A percentile compares a stretch with the other conserved stretches of the same genome.
These are phyloP conservation scores for Scyliorhinus canicula DNA, from an alignment of 2,797 vertebrate genomes.

Conservation along the genomic window DNA sequence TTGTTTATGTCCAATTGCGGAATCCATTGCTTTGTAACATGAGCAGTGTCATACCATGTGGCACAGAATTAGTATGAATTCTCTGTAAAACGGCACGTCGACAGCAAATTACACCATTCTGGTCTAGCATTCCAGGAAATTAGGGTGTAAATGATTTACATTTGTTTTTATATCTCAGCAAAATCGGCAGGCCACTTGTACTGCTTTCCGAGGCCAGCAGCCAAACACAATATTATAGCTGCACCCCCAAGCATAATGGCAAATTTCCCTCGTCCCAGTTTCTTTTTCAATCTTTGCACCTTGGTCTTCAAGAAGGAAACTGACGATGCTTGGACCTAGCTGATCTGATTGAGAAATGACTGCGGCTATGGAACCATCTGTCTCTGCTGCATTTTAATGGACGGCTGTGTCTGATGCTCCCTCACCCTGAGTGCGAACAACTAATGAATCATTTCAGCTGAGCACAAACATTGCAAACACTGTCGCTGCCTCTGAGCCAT, in stretches of 20 bases:
- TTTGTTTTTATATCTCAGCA: not conserved
- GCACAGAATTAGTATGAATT: not conserved
- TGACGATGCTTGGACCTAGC: not conserved
- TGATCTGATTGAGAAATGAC: not conserved
- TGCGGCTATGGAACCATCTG: not conserved
- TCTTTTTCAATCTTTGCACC: not conserved
- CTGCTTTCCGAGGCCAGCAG: too few relatives aligned
- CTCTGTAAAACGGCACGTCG: not conserved
- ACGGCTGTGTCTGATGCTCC: not conserved
- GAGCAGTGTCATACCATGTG: not conserved
- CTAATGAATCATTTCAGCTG: not conserved
- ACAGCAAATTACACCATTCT: not conserved
- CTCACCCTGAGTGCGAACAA: not conserved
- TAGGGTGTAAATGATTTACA: not conserved
- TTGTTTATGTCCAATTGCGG: not conserved
- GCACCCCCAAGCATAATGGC: not conserved
- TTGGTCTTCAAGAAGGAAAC: not conserved
- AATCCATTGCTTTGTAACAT: not conserved
- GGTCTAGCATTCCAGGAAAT: not conserved
- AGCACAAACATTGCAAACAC: not conserved
- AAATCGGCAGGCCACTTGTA: not conserved
- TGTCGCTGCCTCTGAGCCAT: not conserved
- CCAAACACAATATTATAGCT: not conserved
- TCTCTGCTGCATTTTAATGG: not conserved
- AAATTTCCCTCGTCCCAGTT: not conserved